Percentiles rank a stretch among this genome's conserved stretches.
Evolutionary conservation across 2,113 vertebrate species (phyloP).

Genomic region (Diadophis punctatus): DNA sequence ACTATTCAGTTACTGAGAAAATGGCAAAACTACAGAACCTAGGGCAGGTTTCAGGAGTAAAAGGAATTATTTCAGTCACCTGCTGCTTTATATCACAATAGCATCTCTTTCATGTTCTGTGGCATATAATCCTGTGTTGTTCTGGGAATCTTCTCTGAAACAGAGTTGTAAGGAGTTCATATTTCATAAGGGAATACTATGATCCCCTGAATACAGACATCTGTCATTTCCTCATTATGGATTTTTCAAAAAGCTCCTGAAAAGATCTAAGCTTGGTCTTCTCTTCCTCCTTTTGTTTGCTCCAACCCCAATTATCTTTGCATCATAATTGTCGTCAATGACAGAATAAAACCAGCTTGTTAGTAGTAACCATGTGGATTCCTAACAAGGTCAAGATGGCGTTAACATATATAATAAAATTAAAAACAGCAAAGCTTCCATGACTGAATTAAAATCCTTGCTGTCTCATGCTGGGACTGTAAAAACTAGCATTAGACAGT

Average conservation of each 20-base stretch:
- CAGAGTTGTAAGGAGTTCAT: slow-evolving; percentile 72
- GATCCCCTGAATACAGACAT: slow-evolving; percentile 74
- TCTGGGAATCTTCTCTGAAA: slow-evolving; percentile 79
- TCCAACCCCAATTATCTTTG: slow-evolving; percentile 64
- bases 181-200: slow-evolving; percentile 72
- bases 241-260: slow-evolving; percentile 80
- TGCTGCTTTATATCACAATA: slow-evolving; percentile 74
- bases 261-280: slow-evolving; percentile 83
- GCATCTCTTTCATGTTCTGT: slow-evolving; percentile 67
- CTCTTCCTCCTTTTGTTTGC: slow-evolving; percentile 73
- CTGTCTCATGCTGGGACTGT: slow-evolving; percentile 17
- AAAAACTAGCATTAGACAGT: slow-evolving; percentile 30
- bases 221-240: slow-evolving; percentile 89
- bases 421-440: slow-evolving; percentile 34
- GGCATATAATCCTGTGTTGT: slow-evolving; percentile 75
- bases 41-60: slow-evolving; percentile 34
- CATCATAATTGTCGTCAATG: slow-evolving; percentile 62
- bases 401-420: slow-evolving; percentile 30
- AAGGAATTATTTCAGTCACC: slow-evolving; percentile 66
- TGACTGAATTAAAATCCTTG: slow-evolving; percentile 12
- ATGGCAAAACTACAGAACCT: slow-evolving; percentile 18
- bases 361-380: slow-evolving; percentile 11
- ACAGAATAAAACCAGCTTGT: slow-evolving; percentile 54
- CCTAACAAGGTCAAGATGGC: slow-evolving; percentile 30
- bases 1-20: slow-evolving; percentile 22